Evolutionary conservation across 2,888 invertebrate genomes (phyloP).

Genomic region (Lepidochitona cinerea): DNA sequence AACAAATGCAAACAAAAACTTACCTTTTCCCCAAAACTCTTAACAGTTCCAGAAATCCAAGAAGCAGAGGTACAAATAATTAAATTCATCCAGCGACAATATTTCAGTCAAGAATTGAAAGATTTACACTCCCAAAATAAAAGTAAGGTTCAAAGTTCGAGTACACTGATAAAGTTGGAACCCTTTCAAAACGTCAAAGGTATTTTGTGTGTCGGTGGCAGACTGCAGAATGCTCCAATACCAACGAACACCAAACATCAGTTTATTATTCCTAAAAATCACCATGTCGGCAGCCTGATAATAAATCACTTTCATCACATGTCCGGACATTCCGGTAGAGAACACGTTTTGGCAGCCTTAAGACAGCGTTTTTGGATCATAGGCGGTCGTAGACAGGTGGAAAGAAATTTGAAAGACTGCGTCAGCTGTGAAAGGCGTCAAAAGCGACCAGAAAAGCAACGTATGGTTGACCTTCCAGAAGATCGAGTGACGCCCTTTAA

Average conservation of each 20-base stretch:
- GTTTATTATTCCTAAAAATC: constrained; percentile 3
- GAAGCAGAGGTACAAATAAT: no score
- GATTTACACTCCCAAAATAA: no score
- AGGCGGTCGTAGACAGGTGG: background rate
- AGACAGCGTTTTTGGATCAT: constrained; percentile 12
- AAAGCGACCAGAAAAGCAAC: background rate
- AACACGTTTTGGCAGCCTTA: constrained; percentile 8
- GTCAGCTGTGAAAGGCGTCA: constrained; percentile 7
- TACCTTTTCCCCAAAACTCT: no score
- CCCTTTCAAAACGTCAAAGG: background rate
- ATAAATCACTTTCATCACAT: background rate
- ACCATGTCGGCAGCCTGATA: background rate
- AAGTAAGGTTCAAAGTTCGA: no score
- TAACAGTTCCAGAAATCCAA: no score
- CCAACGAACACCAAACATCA: background rate
- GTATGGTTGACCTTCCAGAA: constrained; percentile 15
- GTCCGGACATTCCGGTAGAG: constrained; percentile 3
- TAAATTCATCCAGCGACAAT: no score
- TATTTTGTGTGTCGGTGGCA: background rate
- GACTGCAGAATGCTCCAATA: background rate
- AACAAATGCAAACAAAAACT: no score
- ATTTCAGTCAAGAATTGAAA: no score
- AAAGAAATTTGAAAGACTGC: background rate
- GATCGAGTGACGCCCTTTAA: constrained; percentile 9
- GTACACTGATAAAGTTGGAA: background rate